phyloP scores from a whole-genome alignment of 2,888 invertebrate genomes.

The Lasioglossum marginatum region DNA sequence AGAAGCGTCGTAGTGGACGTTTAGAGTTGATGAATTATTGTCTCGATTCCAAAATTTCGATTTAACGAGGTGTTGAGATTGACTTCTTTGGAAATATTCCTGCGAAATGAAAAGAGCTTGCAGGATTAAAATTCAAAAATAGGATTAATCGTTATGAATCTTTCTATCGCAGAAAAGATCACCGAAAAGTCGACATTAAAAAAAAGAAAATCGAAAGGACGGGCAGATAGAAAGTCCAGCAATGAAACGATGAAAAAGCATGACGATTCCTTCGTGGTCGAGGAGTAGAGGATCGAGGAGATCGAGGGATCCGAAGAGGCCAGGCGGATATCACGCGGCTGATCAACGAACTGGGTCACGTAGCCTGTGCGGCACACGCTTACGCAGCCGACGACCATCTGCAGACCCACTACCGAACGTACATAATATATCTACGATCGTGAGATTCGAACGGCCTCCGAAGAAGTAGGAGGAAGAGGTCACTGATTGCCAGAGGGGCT shows the following conservation, averaged over 20 bases:
- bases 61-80: not conserved
- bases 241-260: not conserved
- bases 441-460: constrained; percentile 76
- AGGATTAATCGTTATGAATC: not conserved
- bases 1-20: not conserved
- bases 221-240: not conserved
- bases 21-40: not conserved
- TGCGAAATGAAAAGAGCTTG: not conserved
- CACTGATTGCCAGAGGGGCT: constrained; percentile 66
- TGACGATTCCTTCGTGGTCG: not conserved
- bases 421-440: constrained; percentile 75
- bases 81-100: not conserved
- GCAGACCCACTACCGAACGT: constrained; percentile 65
- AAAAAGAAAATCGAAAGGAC: not conserved
- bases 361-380: constrained; percentile 59
- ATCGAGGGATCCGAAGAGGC: constrained; percentile 7
- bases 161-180: not conserved
- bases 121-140: not conserved
- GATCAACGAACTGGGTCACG: constrained; percentile 79
- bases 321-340: constrained; percentile 68
- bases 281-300: not conserved
- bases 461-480: constrained; percentile 69
- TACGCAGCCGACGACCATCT: constrained; percentile 61
- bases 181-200: not conserved
- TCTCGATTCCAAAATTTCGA: not conserved